Base-by-base conservation (phyloP, 2,888 invertebrate genomes). In the Tiphia femorata region DNA sequence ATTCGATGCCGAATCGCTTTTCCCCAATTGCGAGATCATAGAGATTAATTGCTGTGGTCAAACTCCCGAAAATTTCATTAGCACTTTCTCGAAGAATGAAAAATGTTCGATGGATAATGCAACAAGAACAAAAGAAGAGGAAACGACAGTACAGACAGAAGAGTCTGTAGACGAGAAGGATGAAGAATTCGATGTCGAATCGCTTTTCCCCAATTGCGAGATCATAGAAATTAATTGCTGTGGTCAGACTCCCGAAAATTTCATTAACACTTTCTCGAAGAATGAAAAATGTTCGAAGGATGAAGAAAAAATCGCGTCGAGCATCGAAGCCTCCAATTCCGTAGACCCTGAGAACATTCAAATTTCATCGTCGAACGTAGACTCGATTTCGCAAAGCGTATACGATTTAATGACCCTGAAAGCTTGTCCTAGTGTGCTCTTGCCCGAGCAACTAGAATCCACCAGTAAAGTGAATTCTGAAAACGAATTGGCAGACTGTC, bases 331-430 rank as follows among this genome's bases (percentile, higher is more conserved):
- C n/a, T n/a, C n/a, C n/a, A n/a, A n/a, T n/a, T n/a, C n/a, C n/a
- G n/a, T n/a, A n/a, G n/a, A n/a, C n/a, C n/a, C n/a, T n/a, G n/a
- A n/a, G n/a, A n/a, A n/a, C n/a, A n/a, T n/a, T n/a, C n/a, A n/a
- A n/a, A n/a, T n/a, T n/a, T n/a, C n/a, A n/a, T n/a, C n/a, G n/a
- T n/a, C n/a, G n/a, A n/a, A n/a, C n/a, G n/a, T n/a, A n/a, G n/a
- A n/a, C n/a, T n/a, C n/a, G n/a, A n/a, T n/a, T n/a, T n/a, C 33
- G 0, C 21, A 65, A 2, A 12, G 35, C 2, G 58, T 63, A 2
- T 61, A 64, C 7, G 54, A 62, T 21, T 35, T 62, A 27, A 7
- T 61, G n/a, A 60, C 50, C 19, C 4, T 57, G 10, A 67, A 58
- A 29, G 33, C 30, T 8, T 62, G 38, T 20, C 25, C 56, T 1